A percentile compares a stretch with the other conserved stretches of the same genome.
These are phyloP conservation scores for Liposcelis brunnea DNA, from an alignment of 2,888 invertebrate genomes.

Conservation along the genomic window DNA sequence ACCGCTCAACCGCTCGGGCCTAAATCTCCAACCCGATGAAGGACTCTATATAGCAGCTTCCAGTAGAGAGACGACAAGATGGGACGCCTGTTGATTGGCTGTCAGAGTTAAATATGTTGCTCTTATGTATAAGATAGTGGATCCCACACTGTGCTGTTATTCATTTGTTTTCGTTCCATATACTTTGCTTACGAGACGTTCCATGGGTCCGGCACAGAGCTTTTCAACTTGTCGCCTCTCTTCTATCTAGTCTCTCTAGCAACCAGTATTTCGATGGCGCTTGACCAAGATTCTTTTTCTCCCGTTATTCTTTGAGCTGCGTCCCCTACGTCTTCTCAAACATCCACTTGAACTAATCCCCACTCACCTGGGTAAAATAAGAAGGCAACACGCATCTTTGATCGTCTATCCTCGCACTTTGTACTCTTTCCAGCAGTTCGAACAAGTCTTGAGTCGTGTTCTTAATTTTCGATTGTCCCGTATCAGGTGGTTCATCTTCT, in stretches of 20 bases:
- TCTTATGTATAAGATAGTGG: too few species aligned
- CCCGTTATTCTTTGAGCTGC: not conserved
- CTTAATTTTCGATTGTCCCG: conserved; percentile 13
- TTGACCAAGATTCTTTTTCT: not conserved
- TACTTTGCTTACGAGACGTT: too few species aligned
- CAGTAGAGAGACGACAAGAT: too few species aligned
- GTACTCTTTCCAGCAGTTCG: conserved; percentile 83
- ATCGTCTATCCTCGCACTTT: conserved; percentile 88
- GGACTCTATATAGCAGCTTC: too few species aligned
- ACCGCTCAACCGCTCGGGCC: too few species aligned
- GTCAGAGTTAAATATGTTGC: too few species aligned
- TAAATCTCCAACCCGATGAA: too few species aligned
- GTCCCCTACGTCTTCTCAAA: not conserved
- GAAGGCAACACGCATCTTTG: conserved; percentile 91
- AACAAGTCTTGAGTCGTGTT: conserved; percentile 61
- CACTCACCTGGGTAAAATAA: conserved; percentile 69
- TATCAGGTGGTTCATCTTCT: conserved; percentile 4
- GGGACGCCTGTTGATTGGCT: too few species aligned
- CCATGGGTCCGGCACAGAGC: too few species aligned
- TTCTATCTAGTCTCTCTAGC: not conserved
- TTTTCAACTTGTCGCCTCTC: too few species aligned
- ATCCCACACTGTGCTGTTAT: too few species aligned
- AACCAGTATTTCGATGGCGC: not conserved
- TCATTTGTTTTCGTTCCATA: too few species aligned
- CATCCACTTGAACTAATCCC: conserved; percentile 2